A percentile compares a stretch with the other conserved stretches of the same genome.
Conservation (phyloP, 2,797 vertebrate genomes). For the Siniperca undulata region DNA sequence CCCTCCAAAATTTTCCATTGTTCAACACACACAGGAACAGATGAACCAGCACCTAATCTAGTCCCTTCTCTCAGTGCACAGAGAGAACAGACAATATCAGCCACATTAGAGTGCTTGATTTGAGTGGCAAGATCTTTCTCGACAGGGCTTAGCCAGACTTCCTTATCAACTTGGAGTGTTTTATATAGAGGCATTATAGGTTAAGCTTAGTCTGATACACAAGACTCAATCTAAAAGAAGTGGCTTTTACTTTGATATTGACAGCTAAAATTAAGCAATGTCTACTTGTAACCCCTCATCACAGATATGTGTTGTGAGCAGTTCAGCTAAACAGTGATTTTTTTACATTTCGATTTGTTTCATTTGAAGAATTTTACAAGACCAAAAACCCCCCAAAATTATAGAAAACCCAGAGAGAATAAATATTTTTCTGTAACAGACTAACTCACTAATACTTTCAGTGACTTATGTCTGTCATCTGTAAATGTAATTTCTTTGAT, state of each 20-base stretch:
- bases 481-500: constrained; percentile 24
- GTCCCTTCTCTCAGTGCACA: constrained; percentile 81
- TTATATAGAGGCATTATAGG: constrained; percentile 35
- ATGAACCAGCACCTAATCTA: constrained; percentile 84
- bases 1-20: constrained; percentile 79
- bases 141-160: constrained; percentile 77
- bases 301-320: background rate
- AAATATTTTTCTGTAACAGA: background rate
- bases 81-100: constrained; percentile 84
- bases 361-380: background rate
- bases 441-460: background rate
- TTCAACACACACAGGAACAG: constrained; percentile 82
- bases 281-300: background rate
- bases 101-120: constrained; percentile 74
- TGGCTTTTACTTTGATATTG: background rate
- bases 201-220: background rate
- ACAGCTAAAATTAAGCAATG: background rate
- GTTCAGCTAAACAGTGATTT: background rate
- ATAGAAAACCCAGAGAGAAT: background rate
- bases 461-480: background rate
- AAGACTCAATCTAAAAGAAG: background rate
- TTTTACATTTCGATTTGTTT: background rate
- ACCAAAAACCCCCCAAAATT: background rate
- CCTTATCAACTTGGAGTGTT: constrained; percentile 57
- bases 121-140: constrained; percentile 65